These are phyloP conservation scores for Drosophila setosimentum DNA, from an alignment of 2,888 invertebrate species.

Conservation along the genomic window DNA sequence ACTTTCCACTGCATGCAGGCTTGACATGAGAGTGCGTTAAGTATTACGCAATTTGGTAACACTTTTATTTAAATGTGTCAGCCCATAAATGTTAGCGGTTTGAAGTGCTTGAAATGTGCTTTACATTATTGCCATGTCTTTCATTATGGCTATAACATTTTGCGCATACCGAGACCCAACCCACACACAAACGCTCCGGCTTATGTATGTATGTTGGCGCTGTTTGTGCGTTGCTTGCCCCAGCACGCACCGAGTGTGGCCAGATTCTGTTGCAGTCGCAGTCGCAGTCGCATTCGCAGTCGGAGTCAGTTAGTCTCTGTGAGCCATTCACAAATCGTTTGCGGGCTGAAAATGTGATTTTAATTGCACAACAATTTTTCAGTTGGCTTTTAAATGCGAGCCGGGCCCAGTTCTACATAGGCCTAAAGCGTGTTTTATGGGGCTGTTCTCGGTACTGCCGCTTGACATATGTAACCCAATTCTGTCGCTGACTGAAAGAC, in stretches of 20 bases:
- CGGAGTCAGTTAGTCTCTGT: slow-evolving; percentile 43
- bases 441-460: slow-evolving; percentile 39
- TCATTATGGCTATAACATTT: slow-evolving; percentile 79
- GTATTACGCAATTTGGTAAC: slow-evolving; percentile 46
- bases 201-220: background rate
- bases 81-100: slow-evolving; percentile 57
- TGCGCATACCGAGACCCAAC: slow-evolving; percentile 76
- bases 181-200: slow-evolving; percentile 60
- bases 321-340: slow-evolving; percentile 67
- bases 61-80: slow-evolving; percentile 52
- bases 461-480: slow-evolving; percentile 79
- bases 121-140: slow-evolving; percentile 68
- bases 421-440: slow-evolving; percentile 63
- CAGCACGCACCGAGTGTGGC: slow-evolving; percentile 61
- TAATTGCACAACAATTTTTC: slow-evolving; percentile 76
- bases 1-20: slow-evolving; percentile 7
- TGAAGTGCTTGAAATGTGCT: slow-evolving; percentile 53
- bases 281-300: slow-evolving; percentile 5
- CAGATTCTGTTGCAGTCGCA: slow-evolving; percentile 44
- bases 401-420: slow-evolving; percentile 72
- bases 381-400: slow-evolving; percentile 45
- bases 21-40: slow-evolving; percentile 3
- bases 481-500: slow-evolving; percentile 65
- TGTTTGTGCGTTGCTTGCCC: slow-evolving; percentile 16
- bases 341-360: slow-evolving; percentile 69